A percentile compares a stretch with the other conserved stretches of the same genome.
Conservation (phyloP, 2,888 invertebrate species). For the Zaprionus bogoriensis region DNA sequence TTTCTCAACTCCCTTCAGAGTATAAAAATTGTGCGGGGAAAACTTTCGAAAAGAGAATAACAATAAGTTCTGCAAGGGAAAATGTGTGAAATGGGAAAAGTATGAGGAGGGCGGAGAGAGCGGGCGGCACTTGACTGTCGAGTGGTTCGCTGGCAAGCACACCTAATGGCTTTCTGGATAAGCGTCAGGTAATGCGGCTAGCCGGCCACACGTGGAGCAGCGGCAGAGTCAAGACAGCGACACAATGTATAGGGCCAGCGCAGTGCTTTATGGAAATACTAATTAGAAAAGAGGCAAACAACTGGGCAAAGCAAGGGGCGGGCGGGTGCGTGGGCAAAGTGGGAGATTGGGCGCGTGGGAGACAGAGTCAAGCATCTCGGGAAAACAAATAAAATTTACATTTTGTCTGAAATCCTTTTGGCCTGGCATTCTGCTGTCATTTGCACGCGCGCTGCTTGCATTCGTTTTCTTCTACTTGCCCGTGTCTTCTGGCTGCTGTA, state of each 20-base stretch:
- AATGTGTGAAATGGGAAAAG: slow-evolving; percentile 4
- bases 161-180: slow-evolving; percentile 58
- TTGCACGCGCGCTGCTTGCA: slow-evolving; percentile 49
- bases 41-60: slow-evolving; percentile 64
- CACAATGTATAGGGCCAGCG: slow-evolving; percentile 5
- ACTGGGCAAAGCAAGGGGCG: background rate
- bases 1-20: too few species aligned
- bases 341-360: background rate
- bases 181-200: slow-evolving; percentile 31
- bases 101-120: slow-evolving; percentile 27
- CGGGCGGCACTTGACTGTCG: slow-evolving; percentile 19
- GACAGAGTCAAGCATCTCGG: slow-evolving; percentile 4
- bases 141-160: slow-evolving; percentile 22
- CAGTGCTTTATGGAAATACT: slow-evolving; percentile 36
- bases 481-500: background rate
- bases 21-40: slow-evolving; percentile 11
- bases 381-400: slow-evolving; percentile 65
- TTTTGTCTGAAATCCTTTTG: slow-evolving; percentile 68
- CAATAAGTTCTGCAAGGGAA: slow-evolving; percentile 66
- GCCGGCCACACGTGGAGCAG: slow-evolving; percentile 13
- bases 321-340: background rate
- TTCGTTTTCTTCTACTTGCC: slow-evolving; percentile 4
- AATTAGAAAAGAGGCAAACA: slow-evolving; percentile 39
- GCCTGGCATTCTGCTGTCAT: slow-evolving; percentile 52
- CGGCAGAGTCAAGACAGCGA: background rate